Conservation (phyloP, 2,797 vertebrate species). For the Melanogrammus aeglefinus region DNA sequence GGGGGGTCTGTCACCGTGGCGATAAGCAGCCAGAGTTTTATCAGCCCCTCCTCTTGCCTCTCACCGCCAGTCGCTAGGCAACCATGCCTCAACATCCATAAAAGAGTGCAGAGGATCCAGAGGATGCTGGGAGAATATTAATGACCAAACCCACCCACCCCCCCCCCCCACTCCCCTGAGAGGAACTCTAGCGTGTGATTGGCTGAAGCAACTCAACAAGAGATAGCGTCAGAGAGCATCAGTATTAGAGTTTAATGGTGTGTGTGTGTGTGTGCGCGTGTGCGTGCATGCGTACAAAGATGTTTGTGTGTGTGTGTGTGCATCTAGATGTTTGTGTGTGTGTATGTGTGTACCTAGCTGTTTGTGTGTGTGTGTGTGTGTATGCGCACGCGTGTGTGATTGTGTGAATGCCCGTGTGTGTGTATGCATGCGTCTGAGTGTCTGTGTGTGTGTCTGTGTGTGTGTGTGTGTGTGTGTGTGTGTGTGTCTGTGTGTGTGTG, state of each 20-base stretch:
- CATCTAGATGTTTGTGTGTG: too few species aligned
- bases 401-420: too few species aligned
- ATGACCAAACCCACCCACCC: not conserved
- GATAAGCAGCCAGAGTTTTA: slow-evolving; percentile 64
- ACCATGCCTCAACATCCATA: slow-evolving; percentile 61
- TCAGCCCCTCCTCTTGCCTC: slow-evolving; percentile 76
- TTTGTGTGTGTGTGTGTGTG: too few species aligned
- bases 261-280: too few species aligned
- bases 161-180: not conserved
- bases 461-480: too few species aligned
- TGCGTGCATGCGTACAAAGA: too few species aligned
- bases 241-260: slow-evolving; percentile 12
- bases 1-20: not conserved
- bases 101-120: not conserved
- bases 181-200: slow-evolving; percentile 5
- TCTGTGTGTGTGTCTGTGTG: too few species aligned
- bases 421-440: too few species aligned
- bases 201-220: not conserved
- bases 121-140: slow-evolving; percentile 1
- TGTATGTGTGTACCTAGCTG: too few species aligned
- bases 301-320: too few species aligned
- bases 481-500: too few species aligned
- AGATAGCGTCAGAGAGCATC: not conserved
- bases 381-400: too few species aligned
- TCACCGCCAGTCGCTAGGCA: slow-evolving; percentile 87